Evolutionary conservation across 2,888 invertebrate genomes (phyloP).

Genomic region (Pilophorus perplexus): DNA sequence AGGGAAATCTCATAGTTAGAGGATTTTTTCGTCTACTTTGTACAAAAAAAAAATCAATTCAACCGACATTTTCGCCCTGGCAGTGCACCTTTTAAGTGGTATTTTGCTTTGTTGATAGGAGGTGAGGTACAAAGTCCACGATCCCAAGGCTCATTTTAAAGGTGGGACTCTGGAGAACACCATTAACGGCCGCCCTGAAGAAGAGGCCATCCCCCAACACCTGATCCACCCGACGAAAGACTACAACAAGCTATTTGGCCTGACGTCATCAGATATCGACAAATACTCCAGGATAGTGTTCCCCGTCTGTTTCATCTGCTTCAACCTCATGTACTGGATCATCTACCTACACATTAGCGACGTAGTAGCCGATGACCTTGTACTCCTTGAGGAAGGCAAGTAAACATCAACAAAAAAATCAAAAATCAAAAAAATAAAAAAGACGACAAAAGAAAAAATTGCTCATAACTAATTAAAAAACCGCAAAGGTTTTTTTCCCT

Average conservation of each 20-base stretch:
- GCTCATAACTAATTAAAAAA: constrained; percentile 26
- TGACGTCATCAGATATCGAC: constrained; percentile 97
- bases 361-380: constrained; percentile 91
- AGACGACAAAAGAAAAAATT: constrained; percentile 19
- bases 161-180: constrained; percentile 89
- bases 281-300: constrained; percentile 98
- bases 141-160: constrained; percentile 90
- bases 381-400: constrained; percentile 70
- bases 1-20: too few relatives aligned
- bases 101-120: constrained; percentile 62
- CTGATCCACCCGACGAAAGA: constrained; percentile 86
- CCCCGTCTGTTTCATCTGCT: constrained; percentile 97
- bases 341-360: constrained; percentile 94
- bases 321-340: constrained; percentile 98
- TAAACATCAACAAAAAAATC: constrained; percentile 51
- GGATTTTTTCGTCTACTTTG: too few relatives aligned
- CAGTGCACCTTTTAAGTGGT: constrained; percentile 58
- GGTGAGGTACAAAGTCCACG: constrained; percentile 92
- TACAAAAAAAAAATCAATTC: too few relatives aligned
- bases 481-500: constrained; percentile 21
- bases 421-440: background rate
- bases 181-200: constrained; percentile 74
- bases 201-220: constrained; percentile 64
- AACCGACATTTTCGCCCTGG: too few relatives aligned
- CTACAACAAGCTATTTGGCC: constrained; percentile 85